These are phyloP conservation scores for Montipora capitata DNA, from an alignment of 92 coral and sea anemone species.

Conservation along the genomic window DNA sequence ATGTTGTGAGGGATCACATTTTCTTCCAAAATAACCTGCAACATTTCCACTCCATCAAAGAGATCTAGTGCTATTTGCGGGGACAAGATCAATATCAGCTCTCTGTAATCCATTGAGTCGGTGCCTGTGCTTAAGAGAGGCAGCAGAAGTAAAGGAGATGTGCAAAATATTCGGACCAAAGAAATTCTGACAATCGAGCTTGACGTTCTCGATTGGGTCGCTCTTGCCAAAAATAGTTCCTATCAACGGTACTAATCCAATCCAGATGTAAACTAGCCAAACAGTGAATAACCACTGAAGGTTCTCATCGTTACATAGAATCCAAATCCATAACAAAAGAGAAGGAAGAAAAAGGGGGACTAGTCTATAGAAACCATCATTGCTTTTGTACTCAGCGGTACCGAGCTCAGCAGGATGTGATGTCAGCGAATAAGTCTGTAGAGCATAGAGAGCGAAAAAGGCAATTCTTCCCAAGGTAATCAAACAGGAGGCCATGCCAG, in stretches of 20 bases:
- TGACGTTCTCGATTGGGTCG: slow-evolving; percentile 36
- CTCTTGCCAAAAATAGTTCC: slow-evolving; percentile 22
- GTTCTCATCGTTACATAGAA: slow-evolving; percentile 15
- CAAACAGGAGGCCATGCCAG: slow-evolving; percentile 20
- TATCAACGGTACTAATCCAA: slow-evolving; percentile 45
- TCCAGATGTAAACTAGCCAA: slow-evolving; percentile 35
- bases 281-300: slow-evolving; percentile 54
- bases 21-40: slow-evolving; percentile 59
- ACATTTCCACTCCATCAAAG: slow-evolving; percentile 76
- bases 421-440: slow-evolving; percentile 47
- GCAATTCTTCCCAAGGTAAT: slow-evolving; percentile 23
- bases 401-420: slow-evolving; percentile 56
- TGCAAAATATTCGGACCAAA: slow-evolving; percentile 78
- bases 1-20: slow-evolving; percentile 28
- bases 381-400: slow-evolving; percentile 13
- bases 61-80: slow-evolving; percentile 64
- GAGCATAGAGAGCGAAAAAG: slow-evolving; percentile 9
- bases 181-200: slow-evolving; percentile 37
- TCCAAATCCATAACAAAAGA: slow-evolving; percentile 23
- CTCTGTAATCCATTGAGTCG: slow-evolving; percentile 23
- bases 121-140: slow-evolving; percentile 67
- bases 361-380: slow-evolving; percentile 6
- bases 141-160: slow-evolving; percentile 74
- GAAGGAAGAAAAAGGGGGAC: slow-evolving; percentile 5
- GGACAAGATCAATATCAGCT: slow-evolving; percentile 41